Percentiles rank a stretch among this genome's conserved stretches.
Conservation (phyloP, 2,113 vertebrate genomes). For the Tachuris rubrigastra region DNA sequence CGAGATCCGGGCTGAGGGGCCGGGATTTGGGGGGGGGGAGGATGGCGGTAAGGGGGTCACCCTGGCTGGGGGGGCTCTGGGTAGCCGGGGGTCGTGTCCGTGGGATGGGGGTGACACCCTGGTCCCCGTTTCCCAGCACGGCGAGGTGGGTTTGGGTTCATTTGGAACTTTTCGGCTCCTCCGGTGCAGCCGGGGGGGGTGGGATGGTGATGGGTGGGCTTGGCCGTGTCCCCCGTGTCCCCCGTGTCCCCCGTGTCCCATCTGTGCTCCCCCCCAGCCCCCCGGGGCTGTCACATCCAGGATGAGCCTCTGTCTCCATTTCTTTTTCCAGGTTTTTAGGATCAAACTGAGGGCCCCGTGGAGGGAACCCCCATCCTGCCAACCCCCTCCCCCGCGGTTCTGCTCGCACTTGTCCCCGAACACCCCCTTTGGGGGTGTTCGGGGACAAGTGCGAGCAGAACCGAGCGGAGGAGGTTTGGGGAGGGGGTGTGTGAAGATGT, state of each 20-base stretch:
- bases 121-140: rapidly evolving
- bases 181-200: rapidly evolving
- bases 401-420: no score
- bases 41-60: not conserved
- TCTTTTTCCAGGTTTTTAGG: not conserved
- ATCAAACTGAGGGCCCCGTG: rapidly evolving
- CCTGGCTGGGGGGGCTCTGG: not conserved
- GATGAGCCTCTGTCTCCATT: rapidly evolving
- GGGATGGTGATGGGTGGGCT: not conserved
- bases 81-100: not conserved
- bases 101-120: rapidly evolving
- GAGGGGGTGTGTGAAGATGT: no score
- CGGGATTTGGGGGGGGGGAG: not conserved
- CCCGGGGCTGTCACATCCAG: not conserved
- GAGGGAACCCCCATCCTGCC: not conserved
- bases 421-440: not conserved
- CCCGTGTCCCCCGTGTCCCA: no score
- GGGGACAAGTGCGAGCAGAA: not conserved
- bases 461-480: rapidly evolving
- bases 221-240: not conserved
- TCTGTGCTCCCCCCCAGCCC: not conserved
- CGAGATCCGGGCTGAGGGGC: rapidly evolving
- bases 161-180: not conserved
- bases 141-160: rapidly evolving
- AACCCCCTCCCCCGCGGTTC: no score